Conservation (phyloP, 2,888 invertebrate species). For the Phortica magna region DNA sequence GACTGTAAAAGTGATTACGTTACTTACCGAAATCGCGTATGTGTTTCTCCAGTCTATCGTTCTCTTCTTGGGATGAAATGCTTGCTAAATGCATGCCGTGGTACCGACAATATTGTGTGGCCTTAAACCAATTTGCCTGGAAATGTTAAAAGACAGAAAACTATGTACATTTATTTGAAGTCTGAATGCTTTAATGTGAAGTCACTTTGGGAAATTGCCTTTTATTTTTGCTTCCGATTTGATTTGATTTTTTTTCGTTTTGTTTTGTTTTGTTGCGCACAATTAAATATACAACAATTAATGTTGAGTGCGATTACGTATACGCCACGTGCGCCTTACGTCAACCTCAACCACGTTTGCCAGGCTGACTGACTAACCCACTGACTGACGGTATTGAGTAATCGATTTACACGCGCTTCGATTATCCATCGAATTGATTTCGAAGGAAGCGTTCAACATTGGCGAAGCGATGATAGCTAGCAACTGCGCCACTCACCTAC, state of each 20-base stretch:
- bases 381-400: conserved; percentile 45
- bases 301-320: conserved; percentile 59
- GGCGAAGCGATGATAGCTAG: too few species aligned
- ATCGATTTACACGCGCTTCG: conserved; percentile 67
- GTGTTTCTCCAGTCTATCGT: conserved; percentile 92
- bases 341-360: conserved; percentile 24
- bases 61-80: conserved; percentile 93
- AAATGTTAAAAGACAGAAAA: conserved; percentile 59
- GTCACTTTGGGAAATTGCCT: not conserved
- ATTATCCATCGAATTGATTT: not conserved
- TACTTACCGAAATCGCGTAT: conserved; percentile 90
- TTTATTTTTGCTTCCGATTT: too few species aligned
- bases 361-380: conserved; percentile 2
- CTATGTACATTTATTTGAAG: conserved; percentile 5
- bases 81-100: conserved; percentile 96
- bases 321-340: conserved; percentile 47
- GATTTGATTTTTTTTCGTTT: too few species aligned
- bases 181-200: conserved; percentile 4
- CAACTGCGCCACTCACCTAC: too few species aligned
- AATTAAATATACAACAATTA: conserved; percentile 54
- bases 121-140: conserved; percentile 96
- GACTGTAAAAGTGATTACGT: conserved; percentile 23
- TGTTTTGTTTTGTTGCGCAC: conserved; percentile 57
- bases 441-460: too few species aligned
- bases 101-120: conserved; percentile 93